Evolutionary conservation across 2,888 invertebrate genomes (phyloP), one percentile per base, ranked within the genome.

Genomic region (Phlogophora meticulosa): DNA sequence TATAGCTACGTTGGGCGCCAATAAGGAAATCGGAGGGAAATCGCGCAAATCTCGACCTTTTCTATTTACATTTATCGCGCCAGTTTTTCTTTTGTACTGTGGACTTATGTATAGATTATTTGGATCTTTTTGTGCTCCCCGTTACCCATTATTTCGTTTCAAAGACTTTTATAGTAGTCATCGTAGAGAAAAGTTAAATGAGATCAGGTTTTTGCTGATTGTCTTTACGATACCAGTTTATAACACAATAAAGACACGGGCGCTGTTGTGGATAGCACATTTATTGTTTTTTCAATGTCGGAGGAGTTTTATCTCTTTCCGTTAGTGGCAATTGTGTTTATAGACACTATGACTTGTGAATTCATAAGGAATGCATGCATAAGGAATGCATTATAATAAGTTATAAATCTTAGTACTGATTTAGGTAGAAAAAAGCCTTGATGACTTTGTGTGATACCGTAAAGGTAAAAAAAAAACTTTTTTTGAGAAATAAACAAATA

Each of bases 1-100:
- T 79, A 72, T 32, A 65, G 56, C 49, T 28, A 56, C 46, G 56
- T 67, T 15, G 28, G 40, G 52, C 55, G 67, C 48, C 48, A 79
- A 67, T 78, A 82, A 76, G 77, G 77, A 82, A 83, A 75, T 75
- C 24, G 45, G 17, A 55, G 62, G 45, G 66, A 64, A 75, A 58
- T 75, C 61, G 59, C 61, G 59, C 63, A 75, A 74, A 72, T 57
- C 48, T 59, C 63, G 62, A 74, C 70, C 70, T 72, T 75, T 74
- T 70, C 55, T 70, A 57, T 77, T 78, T 72, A 70, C 66, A 74
- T 73, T 76, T 72, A 69, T 74, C 60, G 66, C 51, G 52, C 46
- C 64, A 71, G 67, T 64, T 72, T 73, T 80, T 43, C 46, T 63
- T 62, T 62, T 71, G 55, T 76, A 53, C 32, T 38, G 60, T 24